These are phyloP conservation scores for Cephalopterus ornatus DNA, from an alignment of 2,113 vertebrate genomes.

Conservation along the genomic window DNA sequence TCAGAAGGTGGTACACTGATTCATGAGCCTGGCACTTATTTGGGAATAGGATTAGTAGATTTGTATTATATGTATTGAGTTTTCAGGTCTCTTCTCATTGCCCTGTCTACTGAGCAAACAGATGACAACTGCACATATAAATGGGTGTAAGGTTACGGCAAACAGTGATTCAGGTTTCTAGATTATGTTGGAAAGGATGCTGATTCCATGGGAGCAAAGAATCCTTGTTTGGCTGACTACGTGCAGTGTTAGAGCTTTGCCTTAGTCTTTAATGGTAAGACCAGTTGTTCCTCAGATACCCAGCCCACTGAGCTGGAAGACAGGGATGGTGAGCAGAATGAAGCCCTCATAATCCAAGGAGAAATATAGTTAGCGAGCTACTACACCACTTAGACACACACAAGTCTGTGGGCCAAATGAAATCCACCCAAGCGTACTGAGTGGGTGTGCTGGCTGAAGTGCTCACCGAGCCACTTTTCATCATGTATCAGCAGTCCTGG, in stretches of 20 bases:
- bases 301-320: background rate
- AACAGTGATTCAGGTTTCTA: slow-evolving; percentile 30
- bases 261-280: background rate
- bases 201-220: background rate
- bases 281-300: background rate
- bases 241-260: background rate
- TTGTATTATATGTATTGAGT: background rate
- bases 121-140: background rate
- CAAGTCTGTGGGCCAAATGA: background rate
- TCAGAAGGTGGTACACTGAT: background rate
- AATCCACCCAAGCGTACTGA: background rate
- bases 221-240: background rate
- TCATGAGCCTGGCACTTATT: background rate
- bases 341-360: background rate
- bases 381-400: background rate
- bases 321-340: background rate
- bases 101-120: background rate
- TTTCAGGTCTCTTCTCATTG: background rate
- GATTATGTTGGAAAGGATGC: background rate
- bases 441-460: background rate
- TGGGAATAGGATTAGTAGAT: background rate
- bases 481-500: background rate
- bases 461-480: background rate
- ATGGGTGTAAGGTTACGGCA: background rate
- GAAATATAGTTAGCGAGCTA: background rate